phyloP scores from a whole-genome alignment of 2,888 invertebrate species.

The Eueremaeus valkanovi region DNA sequence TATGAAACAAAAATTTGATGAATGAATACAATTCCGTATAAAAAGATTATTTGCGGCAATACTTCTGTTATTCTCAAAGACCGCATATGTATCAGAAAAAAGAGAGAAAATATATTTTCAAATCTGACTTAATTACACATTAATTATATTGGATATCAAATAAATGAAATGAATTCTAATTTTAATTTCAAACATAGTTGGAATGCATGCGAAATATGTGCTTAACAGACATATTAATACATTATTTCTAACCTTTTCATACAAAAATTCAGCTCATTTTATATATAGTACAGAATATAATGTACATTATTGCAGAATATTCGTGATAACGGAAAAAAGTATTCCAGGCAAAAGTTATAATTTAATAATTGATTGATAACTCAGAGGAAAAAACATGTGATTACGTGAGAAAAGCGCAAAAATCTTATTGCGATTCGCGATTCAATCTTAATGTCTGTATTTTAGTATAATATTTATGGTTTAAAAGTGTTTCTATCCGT shows the following conservation, averaged over 20 bases:
- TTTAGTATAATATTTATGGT: conserved; percentile 26
- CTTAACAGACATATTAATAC: too few species aligned
- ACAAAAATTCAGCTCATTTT: not conserved
- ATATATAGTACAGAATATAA: not conserved
- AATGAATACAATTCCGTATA: not conserved
- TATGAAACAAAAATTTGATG: not conserved
- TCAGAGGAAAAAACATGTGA: not conserved
- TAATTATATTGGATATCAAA: too few species aligned
- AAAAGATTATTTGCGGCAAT: not conserved
- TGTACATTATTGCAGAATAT: not conserved
- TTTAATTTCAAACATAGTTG: too few species aligned
- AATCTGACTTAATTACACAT: not conserved
- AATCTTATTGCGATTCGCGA: not conserved
- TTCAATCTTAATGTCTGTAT: conserved; percentile 10
- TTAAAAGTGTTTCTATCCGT: conserved; percentile 22
- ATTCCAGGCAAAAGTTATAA: not conserved
- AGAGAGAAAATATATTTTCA: not conserved
- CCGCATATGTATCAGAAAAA: not conserved
- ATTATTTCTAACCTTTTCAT: too few species aligned
- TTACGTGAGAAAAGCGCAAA: conserved; percentile 5
- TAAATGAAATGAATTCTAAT: too few species aligned
- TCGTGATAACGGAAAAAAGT: not conserved
- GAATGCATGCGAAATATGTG: too few species aligned
- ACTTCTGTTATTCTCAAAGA: not conserved
- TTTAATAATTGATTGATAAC: conserved; percentile 1